Evolutionary conservation across 2,113 vertebrate species (phyloP), one percentile per base, ranked within the genome.

Genomic region (Pan troglodytes): DNA sequence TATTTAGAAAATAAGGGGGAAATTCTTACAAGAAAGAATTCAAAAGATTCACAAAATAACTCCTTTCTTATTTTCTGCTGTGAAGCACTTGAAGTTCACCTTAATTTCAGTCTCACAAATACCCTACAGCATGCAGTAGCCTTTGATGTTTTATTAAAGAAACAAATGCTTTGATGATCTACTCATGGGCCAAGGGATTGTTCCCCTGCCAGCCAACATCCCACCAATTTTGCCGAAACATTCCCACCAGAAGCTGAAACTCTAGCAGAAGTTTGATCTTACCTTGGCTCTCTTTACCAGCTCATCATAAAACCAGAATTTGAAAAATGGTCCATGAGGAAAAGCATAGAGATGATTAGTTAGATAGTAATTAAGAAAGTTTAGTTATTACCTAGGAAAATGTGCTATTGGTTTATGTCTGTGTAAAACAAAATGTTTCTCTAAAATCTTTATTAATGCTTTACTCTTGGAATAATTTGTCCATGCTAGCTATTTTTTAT

Each of bases 111-210:
- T 76, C 35, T 87, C 14, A 45, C 48, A 93, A 68, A 90, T 78
- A 38, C 30, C 64, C 30, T 72, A 35, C 9, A 95, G 61, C 7
- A 76, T 25, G 25, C 22, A 48, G 5, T 22, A 88, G 30, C 2
- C 50, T 96, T 96, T 97, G 82, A 75, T 94, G 38, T 78, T 94
- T 83, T 92, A 90, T 64, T 97, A 64, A 97, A 76, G 68, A 55
- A 95, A 75, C 7, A 93, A 94, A 12, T 3, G 3, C 22, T 92
- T 88, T 85, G 97, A 97, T 97, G 35, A 59, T 22, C 18, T 90
- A 50, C 52, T 81, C 17, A 38, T 50, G 45, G 32, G 38, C 17
- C 2, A 38, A 87, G 40, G 16, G 22, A 87, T 2, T 12, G 76
- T 9, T 64, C 61, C 61, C 93, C 45, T 64, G 17, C 30, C 43